phyloP scores from a whole-genome alignment of 64 coral and sea anemone genomes.

The Cladopsammia gracilis region DNA sequence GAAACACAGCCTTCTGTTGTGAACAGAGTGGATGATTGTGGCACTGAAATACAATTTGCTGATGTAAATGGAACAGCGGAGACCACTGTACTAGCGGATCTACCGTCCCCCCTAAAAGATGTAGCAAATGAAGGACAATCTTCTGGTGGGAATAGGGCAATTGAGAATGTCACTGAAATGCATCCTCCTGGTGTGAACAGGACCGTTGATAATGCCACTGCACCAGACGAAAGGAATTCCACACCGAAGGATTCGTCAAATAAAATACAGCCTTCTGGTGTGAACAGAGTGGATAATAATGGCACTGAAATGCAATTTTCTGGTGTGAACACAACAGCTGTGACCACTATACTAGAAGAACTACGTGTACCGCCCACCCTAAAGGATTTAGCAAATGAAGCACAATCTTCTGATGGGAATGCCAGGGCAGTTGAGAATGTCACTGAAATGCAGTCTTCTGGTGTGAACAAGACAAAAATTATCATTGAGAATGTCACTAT shows the following conservation, averaged over 20 bases:
- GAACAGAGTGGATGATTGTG: not conserved
- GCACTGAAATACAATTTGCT: not conserved
- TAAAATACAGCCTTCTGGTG: not conserved
- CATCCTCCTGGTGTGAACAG: not conserved
- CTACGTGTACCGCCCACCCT: too few relatives aligned
- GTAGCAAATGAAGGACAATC: not conserved
- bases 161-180: not conserved
- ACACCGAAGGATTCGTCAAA: not conserved
- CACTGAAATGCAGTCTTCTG: too few relatives aligned
- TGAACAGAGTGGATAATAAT: not conserved
- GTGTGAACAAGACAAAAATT: too few relatives aligned
- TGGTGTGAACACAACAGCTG: too few relatives aligned
- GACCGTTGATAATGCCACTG: not conserved
- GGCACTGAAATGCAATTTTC: not conserved
- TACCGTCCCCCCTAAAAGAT: not conserved
- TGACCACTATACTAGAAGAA: too few relatives aligned
- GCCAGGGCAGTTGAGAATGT: too few relatives aligned
- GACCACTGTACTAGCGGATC: not conserved
- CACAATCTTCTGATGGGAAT: too few relatives aligned
- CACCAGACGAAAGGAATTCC: not conserved
- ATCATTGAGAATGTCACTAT: too few relatives aligned
- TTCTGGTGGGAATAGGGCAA: not conserved
- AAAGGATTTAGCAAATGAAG: too few relatives aligned
- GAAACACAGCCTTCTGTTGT: not conserved
- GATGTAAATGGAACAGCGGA: not conserved